Evolutionary conservation across 2,888 invertebrate genomes (phyloP).

Genomic region (Thymelicus acteon): DNA sequence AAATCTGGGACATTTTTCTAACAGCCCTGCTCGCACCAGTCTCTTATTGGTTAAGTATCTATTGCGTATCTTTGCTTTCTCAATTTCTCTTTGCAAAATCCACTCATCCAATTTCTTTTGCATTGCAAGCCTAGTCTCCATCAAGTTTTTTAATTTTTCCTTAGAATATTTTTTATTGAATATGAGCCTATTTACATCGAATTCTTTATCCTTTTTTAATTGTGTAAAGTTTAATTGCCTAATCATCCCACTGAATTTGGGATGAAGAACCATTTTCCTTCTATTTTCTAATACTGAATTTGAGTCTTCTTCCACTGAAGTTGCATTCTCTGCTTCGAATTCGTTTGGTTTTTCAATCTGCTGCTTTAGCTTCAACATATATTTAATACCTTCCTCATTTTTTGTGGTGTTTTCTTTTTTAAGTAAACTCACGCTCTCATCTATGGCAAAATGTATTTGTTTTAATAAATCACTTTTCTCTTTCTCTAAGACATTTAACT

Average conservation of each 20-base stretch:
- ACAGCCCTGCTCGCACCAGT: constrained; percentile 37
- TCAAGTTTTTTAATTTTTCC: constrained; percentile 40
- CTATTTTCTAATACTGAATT: constrained; percentile 34
- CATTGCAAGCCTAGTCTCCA: constrained; percentile 42
- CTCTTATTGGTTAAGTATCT: constrained; percentile 36
- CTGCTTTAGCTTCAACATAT: constrained; percentile 54
- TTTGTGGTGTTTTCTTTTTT: constrained; percentile 53
- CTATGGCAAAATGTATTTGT: constrained; percentile 57
- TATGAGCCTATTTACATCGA: constrained; percentile 2
- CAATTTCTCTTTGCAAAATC: constrained; percentile 49
- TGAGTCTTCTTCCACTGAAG: constrained; percentile 15
- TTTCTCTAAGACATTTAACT: constrained; percentile 51
- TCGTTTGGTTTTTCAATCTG: constrained; percentile 51
- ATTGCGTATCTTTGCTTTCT: constrained; percentile 49
- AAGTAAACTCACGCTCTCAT: constrained; percentile 51
- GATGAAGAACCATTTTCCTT: constrained; percentile 29
- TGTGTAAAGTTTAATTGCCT: not conserved
- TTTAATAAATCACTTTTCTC: constrained; percentile 51
- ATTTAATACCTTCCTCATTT: constrained; percentile 49
- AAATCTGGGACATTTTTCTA: constrained; percentile 45
- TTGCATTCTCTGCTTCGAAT: constrained; percentile 33
- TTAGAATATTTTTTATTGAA: constrained; percentile 35
- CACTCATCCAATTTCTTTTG: constrained; percentile 54
- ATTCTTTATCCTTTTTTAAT: not conserved
- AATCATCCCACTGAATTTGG: not conserved